Conservation (phyloP, 2,797 vertebrate species). For the Oreonectes daqikongensis region DNA sequence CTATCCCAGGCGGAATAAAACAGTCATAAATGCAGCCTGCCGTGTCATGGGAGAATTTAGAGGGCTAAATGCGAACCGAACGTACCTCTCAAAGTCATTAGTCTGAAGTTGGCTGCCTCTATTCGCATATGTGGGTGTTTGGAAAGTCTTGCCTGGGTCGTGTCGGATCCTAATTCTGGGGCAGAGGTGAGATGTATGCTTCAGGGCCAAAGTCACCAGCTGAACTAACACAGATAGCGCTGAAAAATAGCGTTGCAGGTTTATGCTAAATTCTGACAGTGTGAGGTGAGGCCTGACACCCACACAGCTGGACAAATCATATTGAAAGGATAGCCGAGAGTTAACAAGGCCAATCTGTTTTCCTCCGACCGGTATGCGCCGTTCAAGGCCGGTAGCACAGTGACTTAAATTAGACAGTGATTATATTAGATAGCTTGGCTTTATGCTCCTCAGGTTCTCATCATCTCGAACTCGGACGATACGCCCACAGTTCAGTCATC, state of each 20-base stretch:
- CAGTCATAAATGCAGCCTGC: constrained; percentile 55
- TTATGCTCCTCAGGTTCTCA: background rate
- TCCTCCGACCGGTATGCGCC: background rate
- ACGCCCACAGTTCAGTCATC: background rate
- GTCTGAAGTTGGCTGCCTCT: constrained; percentile 38
- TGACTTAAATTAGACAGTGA: background rate
- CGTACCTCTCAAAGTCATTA: constrained; percentile 40
- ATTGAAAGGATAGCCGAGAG: background rate
- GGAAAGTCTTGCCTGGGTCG: background rate
- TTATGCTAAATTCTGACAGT: background rate
- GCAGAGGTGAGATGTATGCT: constrained; percentile 14
- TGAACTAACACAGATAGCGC: background rate
- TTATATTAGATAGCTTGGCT: background rate
- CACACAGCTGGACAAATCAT: constrained; percentile 1
- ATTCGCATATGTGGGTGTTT: background rate
- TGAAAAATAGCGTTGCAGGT: constrained; percentile 7
- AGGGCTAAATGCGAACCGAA: constrained; percentile 47
- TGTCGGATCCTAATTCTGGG: background rate
- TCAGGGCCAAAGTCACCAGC: constrained; percentile 17
- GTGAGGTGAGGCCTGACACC: background rate
- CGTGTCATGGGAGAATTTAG: constrained; percentile 52
- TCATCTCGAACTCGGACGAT: too few species aligned
- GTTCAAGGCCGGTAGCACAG: background rate
- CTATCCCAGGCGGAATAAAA: constrained; percentile 53
- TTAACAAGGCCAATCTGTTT: background rate